Evolutionary conservation across 2,797 vertebrate genomes (phyloP).

Genomic region (Phrynocephalus vlangalii): DNA sequence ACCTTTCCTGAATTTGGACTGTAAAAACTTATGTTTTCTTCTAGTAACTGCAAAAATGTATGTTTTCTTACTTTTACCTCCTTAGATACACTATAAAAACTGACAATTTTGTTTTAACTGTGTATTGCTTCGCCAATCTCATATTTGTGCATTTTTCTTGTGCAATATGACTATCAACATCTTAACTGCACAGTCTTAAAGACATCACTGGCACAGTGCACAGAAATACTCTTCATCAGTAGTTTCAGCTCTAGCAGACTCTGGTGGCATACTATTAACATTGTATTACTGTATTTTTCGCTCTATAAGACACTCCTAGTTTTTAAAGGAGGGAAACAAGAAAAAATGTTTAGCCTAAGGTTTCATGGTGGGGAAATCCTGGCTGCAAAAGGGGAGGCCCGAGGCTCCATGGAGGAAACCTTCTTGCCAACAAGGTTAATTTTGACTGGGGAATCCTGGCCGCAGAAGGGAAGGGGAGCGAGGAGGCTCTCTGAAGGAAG

Average conservation of each 20-base stretch:
- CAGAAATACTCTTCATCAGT: background rate
- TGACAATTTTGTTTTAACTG: background rate
- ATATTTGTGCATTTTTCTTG: background rate
- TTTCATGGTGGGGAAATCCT: no score
- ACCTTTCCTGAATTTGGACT: background rate
- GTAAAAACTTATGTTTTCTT: background rate
- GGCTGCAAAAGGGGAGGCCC: no score
- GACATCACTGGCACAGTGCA: rapidly evolving
- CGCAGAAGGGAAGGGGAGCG: no score
- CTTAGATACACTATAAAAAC: background rate
- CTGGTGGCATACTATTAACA: background rate
- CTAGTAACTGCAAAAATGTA: no score
- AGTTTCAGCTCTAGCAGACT: background rate
- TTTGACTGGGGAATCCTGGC: no score
- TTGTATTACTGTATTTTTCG: rapidly evolving
- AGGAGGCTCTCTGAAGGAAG: no score
- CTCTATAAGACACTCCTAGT: background rate
- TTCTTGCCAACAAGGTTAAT: no score
- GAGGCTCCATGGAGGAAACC: no score
- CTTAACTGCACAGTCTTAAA: background rate
- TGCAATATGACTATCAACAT: background rate
- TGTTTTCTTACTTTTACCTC: background rate
- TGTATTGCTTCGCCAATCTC: background rate
- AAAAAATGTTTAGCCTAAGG: no score
- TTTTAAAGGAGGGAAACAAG: no score